Percentiles rank a stretch among this genome's conserved stretches.
Evolutionary conservation across 2,888 invertebrate species (phyloP).

Genomic region (Amiota minor): DNA sequence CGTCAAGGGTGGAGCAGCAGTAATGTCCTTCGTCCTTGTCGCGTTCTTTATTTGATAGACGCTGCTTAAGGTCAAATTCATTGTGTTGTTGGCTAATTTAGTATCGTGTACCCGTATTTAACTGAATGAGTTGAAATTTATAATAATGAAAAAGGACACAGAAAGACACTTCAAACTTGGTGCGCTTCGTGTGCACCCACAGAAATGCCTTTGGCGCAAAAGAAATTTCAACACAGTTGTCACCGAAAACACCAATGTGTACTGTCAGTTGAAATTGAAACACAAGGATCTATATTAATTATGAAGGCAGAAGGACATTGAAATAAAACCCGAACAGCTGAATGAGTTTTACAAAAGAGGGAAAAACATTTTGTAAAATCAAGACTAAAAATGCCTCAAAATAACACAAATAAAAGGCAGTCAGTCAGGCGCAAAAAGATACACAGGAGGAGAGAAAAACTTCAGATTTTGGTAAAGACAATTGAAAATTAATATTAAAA

Average conservation of each 20-base stretch:
- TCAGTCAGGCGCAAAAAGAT: background rate
- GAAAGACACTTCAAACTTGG: background rate
- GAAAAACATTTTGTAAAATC: background rate
- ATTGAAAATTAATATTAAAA: conserved; percentile 6
- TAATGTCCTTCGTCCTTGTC: background rate
- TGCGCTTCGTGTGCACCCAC: background rate
- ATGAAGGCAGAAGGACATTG: background rate
- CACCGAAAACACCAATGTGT: background rate
- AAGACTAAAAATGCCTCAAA: conserved; percentile 7
- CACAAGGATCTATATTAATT: conserved; percentile 13
- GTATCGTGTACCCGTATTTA: conserved; percentile 14
- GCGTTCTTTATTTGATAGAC: background rate
- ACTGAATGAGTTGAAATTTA: conserved; percentile 14
- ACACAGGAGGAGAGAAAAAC: background rate
- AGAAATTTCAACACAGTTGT: conserved; percentile 1
- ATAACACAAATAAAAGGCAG: background rate
- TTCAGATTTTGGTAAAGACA: background rate
- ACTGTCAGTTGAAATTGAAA: background rate
- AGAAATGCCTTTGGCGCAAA: background rate
- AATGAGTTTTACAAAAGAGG: background rate
- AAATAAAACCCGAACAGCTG: background rate
- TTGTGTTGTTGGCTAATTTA: conserved; percentile 6
- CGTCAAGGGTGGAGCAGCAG: background rate
- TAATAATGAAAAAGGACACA: conserved; percentile 21
- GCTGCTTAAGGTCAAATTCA: conserved; percentile 12